Conservation (phyloP, 1,140 invertebrate genomes). For the Manduca sexta region DNA sequence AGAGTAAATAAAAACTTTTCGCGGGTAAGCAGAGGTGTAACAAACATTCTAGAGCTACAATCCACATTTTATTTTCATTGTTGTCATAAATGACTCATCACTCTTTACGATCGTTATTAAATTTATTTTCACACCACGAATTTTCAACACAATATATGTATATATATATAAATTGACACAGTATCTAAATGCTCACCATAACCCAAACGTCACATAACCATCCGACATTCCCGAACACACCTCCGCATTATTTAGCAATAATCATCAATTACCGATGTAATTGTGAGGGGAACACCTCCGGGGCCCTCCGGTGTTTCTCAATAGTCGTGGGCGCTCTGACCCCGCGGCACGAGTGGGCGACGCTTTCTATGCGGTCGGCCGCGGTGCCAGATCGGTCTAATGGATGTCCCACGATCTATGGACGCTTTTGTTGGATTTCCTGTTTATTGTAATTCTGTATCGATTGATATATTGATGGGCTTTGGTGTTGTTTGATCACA, state of each 20-base stretch:
- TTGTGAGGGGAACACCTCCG: conserved; percentile 27
- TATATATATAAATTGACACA: too few relatives aligned
- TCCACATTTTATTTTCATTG: too few relatives aligned
- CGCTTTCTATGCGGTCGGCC: conserved; percentile 37
- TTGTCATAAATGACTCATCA: too few relatives aligned
- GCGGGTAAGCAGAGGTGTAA: too few relatives aligned
- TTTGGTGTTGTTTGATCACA: too few relatives aligned
- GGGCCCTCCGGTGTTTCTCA: conserved; percentile 21
- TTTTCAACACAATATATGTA: too few relatives aligned
- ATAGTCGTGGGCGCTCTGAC: conserved; percentile 41
- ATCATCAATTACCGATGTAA: conserved; percentile 33
- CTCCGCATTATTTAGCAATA: conserved; percentile 31
- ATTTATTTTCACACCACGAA: too few relatives aligned
- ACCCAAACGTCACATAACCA: too few relatives aligned
- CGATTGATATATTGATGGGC: background rate
- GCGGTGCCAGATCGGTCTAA: conserved; percentile 20
- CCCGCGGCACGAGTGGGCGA: conserved; percentile 49
- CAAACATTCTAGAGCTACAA: too few relatives aligned
- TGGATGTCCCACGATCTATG: conserved; percentile 9
- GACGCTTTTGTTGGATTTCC: conserved; percentile 4
- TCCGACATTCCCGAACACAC: background rate
- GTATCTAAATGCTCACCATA: too few relatives aligned
- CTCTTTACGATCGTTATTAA: too few relatives aligned
- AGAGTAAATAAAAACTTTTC: too few relatives aligned
- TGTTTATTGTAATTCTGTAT: conserved; percentile 3